Evolutionary conservation across 2,113 vertebrate species (phyloP).

Genomic region (Paradoxurus hermaphroditus): DNA sequence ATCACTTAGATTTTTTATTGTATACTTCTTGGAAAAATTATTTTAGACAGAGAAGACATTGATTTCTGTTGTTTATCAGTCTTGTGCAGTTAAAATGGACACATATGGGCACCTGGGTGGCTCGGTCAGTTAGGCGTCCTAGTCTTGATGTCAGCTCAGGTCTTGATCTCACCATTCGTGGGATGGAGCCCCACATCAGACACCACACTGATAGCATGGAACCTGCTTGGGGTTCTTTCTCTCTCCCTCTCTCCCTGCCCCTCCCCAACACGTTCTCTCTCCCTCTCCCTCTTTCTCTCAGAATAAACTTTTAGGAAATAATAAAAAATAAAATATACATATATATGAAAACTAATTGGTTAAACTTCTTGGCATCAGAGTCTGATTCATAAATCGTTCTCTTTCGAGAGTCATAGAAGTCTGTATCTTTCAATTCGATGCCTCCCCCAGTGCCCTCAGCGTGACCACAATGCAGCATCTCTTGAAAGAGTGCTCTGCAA

Average conservation of each 20-base stretch:
- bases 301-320: too few relatives aligned
- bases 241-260: too few relatives aligned
- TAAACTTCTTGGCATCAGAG: neutral
- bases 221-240: too few relatives aligned
- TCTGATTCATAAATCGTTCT: neutral
- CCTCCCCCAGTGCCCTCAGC: neutral
- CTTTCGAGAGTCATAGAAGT: neutral
- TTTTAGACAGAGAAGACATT: neutral
- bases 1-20: slow-evolving; percentile 4
- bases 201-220: too few relatives aligned
- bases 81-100: neutral
- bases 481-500: neutral
- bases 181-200: too few relatives aligned
- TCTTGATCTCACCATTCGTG: too few relatives aligned
- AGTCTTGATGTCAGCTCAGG: too few relatives aligned
- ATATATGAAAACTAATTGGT: neutral
- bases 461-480: neutral
- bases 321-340: neutral
- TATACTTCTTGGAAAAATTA: neutral
- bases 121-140: too few relatives aligned
- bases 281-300: too few relatives aligned
- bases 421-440: neutral
- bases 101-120: too few relatives aligned
- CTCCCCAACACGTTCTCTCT: too few relatives aligned
- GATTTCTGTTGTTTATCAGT: neutral